Base-by-base conservation (phyloP, 92 coral and sea anemone species). In the Porites cylindrica region DNA sequence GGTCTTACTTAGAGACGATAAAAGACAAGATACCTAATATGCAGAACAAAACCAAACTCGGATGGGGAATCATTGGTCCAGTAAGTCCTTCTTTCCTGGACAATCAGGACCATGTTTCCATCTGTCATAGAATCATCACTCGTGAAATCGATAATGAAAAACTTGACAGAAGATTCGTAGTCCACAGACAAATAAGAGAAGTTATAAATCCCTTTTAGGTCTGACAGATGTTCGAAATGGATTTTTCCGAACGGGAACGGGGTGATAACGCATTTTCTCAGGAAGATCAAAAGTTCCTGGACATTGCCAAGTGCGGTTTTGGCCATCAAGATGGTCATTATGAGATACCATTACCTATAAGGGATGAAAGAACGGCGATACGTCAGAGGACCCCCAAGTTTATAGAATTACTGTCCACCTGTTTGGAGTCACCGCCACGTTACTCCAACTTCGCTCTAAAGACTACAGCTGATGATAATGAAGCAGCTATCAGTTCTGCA, bases 51-150 rank as follows among this genome's bases (percentile, higher is more conserved):
- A 89, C 92, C 51, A 13, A 52, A 29, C 69, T 89, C 1, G 74
- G 89, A 1, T 89, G 92, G 92, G 89, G 92, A 76, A 83, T 89
- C 43, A 63, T 84, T 14, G 92, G 92, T 13, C 92, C 92, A 56
- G 61, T 82, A 10, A 63, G 24, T 54, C 78, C 80, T 17, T 70
- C 10, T 17, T 10, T 38, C 14, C 59, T 59, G 43, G 64, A 17
- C 11, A 69, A 84, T 23, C 81, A 61, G 47, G 80, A 76, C 50
- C 81, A 78, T 51, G 16, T 53, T 11, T 19, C 54, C 21, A 82
- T 61, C 47, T 72, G 90, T 64, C 52, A 80, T 56, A 66, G 88
- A 23, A 59, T 76, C 81, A 1, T 76, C 7, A 59, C 75, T 17
- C 51, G 77, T 21, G 80, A 83, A 56, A 62, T 70, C 43, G 87